phyloP scores from a whole-genome alignment of 2,888 invertebrate species.

The Orchesellides sinensis region DNA sequence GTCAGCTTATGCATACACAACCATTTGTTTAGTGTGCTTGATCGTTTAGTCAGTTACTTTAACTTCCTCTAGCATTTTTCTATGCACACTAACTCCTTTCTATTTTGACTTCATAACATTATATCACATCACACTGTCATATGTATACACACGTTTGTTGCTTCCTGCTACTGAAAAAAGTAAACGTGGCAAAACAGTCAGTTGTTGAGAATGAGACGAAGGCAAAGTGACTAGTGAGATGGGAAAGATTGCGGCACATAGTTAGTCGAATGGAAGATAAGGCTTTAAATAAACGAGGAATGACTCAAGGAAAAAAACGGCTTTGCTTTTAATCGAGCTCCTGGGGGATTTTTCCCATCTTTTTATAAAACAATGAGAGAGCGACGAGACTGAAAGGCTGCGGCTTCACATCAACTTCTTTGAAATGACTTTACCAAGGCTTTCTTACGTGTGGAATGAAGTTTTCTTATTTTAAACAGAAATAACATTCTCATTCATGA shows the following conservation, averaged over 20 bases:
- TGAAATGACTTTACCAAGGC: constrained; percentile 31
- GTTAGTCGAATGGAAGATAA: constrained; percentile 57
- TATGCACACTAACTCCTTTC: not conserved
- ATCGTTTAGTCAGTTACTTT: not conserved
- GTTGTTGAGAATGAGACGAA: constrained; percentile 44
- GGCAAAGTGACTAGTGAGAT: constrained; percentile 56
- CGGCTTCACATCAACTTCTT: constrained; percentile 45
- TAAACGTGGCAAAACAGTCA: constrained; percentile 9
- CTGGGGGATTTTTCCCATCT: constrained; percentile 61
- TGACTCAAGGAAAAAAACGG: constrained; percentile 51
- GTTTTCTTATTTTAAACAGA: no score
- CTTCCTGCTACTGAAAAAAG: not conserved
- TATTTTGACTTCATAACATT: constrained; percentile 1
- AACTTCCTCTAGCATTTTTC: not conserved
- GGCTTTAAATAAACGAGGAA: constrained; percentile 62
- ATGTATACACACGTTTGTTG: not conserved
- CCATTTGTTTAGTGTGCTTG: not conserved
- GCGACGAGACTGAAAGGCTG: constrained; percentile 62
- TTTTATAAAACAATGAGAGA: constrained; percentile 58
- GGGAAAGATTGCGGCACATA: constrained; percentile 59
- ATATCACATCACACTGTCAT: not conserved
- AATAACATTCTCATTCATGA: no score
- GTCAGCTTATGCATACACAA: not conserved
- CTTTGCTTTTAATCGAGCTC: constrained; percentile 58
- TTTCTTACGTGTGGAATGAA: no score